These are phyloP conservation scores for Teleogryllus occipitalis DNA, from an alignment of 1,140 invertebrate species.

Conservation along the genomic window DNA sequence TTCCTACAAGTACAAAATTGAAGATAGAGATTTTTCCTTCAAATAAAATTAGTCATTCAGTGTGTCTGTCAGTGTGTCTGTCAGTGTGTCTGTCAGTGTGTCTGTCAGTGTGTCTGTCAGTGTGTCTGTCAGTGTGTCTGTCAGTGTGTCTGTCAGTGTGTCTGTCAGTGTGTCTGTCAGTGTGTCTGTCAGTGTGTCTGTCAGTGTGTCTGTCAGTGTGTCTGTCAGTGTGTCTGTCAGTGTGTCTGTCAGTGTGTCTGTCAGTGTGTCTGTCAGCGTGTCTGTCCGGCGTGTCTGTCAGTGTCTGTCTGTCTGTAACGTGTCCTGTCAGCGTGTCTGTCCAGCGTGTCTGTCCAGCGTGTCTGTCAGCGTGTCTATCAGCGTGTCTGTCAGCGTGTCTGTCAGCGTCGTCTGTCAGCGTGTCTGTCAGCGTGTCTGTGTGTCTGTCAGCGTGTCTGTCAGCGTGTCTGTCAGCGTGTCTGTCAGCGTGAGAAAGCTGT, in stretches of 20 bases:
- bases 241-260: neutral
- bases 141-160: constrained; percentile 9
- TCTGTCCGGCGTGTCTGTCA: no score
- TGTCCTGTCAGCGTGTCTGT: no score
- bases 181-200: constrained; percentile 9
- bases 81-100: constrained; percentile 5
- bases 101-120: constrained; percentile 7
- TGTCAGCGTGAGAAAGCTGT: no score
- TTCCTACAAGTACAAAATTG: no score
- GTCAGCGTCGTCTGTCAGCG: constrained; percentile 2
- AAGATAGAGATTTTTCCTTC: no score
- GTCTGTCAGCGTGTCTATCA: no score
- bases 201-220: neutral
- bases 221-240: constrained; percentile 8
- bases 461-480: neutral
- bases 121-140: neutral
- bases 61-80: constrained; percentile 7
- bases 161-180: constrained; percentile 9
- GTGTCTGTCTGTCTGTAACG: no score
- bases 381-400: no score
- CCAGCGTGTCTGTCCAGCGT: no score
- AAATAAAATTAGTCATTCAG: no score
- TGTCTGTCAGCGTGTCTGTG: constrained; percentile 7
- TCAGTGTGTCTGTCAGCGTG: no score
- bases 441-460: constrained; percentile 7